Evolutionary conservation across 2,888 invertebrate genomes (phyloP), one percentile per base, ranked within the genome.

Genomic region (Allacma fusca): DNA sequence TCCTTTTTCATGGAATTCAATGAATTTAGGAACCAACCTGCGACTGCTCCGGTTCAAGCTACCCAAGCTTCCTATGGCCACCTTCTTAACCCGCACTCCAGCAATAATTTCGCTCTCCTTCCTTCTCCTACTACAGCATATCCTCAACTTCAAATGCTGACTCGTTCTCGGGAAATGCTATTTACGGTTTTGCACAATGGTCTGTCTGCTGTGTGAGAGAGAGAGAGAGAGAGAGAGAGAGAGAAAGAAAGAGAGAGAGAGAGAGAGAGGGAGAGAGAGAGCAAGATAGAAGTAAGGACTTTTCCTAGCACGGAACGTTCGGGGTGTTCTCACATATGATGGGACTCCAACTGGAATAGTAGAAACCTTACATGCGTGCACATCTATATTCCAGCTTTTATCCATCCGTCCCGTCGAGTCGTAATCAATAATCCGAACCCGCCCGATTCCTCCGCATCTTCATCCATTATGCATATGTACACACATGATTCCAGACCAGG

Each of bases 1-100:
- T 68, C 7, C 5, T 9, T 26, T 72, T 72, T 28, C 19, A 50
- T 34, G 29, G 72, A 72, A 72, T 59, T 72, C 62, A 72, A 72
- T 59, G 62, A 72, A 72, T 50, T 50, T 71, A 40, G 57, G 71
- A 57, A n/a, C 59, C 29, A 59, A 57, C 24, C 29, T 72, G 72
- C 72, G 72, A 72, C 62, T 57, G 72, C 72, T 72, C 72, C 72
- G 72, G 71, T 72, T 43, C 23, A 67, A 67, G 67, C 67, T 19
- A 67, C n/a, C 69, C 40, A 43, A 43, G 40, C 13, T 67, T n/a
- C 29, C 67, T 24, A 67, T 28, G 28, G 34, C 28, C 62, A 9
- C 23, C 21, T 62, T 62, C 62, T 62, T 62, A 62, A 13, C 65
- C 40, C 40, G 40, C 13, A 40, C 40, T 40, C 13, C 40, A 40